Evolutionary conservation across 2,797 vertebrate genomes (phyloP).

Genomic region (Siniperca undulata): DNA sequence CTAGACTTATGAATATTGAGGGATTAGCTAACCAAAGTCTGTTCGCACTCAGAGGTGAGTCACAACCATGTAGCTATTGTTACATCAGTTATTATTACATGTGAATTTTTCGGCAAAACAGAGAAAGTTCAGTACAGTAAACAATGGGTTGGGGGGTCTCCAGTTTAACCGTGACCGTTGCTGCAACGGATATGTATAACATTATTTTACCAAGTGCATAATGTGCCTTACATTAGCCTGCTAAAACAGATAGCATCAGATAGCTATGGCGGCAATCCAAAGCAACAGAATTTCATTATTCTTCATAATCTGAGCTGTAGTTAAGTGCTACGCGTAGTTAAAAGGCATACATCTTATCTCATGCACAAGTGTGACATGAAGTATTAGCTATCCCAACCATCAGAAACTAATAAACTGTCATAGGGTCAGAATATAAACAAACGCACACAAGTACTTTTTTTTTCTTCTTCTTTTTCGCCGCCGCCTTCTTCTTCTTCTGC

Average conservation of each 20-base stretch:
- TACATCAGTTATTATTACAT: background rate
- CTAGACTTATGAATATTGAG: background rate
- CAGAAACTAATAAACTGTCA: background rate
- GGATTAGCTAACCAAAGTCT: background rate
- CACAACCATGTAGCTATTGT: background rate
- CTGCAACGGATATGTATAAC: background rate
- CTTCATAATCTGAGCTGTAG: accelerated
- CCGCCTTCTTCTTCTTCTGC: no score
- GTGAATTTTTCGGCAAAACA: background rate
- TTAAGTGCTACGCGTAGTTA: accelerated
- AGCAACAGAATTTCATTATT: background rate
- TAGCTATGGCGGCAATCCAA: background rate
- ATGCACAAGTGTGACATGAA: background rate
- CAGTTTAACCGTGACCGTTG: background rate
- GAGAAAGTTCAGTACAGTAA: background rate
- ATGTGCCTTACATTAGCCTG: background rate
- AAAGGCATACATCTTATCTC: conserved; percentile 23
- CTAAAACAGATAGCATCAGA: no score
- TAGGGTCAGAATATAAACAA: background rate
- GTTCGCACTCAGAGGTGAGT: background rate
- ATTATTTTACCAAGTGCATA: background rate
- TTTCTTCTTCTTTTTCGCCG: no score
- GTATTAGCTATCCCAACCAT: background rate
- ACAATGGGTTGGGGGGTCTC: background rate
- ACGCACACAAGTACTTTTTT: background rate